Conservation (phyloP, 2,797 vertebrate species). For the Amazona finschi region DNA sequence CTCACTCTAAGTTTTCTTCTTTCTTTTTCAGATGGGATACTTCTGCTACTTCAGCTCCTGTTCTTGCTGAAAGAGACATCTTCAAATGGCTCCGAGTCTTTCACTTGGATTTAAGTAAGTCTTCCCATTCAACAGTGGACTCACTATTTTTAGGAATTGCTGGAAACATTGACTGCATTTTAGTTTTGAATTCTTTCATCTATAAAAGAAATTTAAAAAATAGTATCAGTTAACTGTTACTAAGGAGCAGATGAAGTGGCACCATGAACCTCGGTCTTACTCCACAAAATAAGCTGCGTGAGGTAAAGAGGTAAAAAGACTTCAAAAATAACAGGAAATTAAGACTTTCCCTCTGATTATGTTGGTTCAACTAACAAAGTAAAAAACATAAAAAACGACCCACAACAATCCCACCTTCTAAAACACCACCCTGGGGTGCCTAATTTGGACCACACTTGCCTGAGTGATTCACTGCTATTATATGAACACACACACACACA, state of each 20-base stretch:
- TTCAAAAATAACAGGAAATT: background rate
- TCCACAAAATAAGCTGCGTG: background rate
- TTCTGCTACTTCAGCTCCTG: background rate
- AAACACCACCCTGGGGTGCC: background rate
- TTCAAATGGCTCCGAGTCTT: background rate
- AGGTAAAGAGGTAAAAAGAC: background rate
- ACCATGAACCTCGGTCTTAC: background rate
- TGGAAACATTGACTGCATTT: constrained; percentile 89
- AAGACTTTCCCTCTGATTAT: background rate
- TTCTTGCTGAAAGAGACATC: background rate
- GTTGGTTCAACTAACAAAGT: background rate
- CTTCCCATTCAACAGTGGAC: constrained; percentile 78
- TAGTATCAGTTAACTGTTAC: background rate
- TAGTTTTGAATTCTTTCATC: constrained; percentile 87
- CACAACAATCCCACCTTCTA: background rate
- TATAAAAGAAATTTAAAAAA: constrained; percentile 63
- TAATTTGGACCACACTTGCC: background rate
- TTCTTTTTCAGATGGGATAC: background rate
- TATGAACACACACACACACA: background rate
- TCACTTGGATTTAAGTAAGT: constrained; percentile 82
- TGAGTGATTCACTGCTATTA: background rate
- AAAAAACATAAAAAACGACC: background rate
- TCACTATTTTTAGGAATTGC: constrained; percentile 79
- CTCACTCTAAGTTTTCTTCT: background rate
- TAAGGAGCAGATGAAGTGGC: background rate